Conservation (phyloP, 2,797 vertebrate species). For the Coilia nasus region DNA sequence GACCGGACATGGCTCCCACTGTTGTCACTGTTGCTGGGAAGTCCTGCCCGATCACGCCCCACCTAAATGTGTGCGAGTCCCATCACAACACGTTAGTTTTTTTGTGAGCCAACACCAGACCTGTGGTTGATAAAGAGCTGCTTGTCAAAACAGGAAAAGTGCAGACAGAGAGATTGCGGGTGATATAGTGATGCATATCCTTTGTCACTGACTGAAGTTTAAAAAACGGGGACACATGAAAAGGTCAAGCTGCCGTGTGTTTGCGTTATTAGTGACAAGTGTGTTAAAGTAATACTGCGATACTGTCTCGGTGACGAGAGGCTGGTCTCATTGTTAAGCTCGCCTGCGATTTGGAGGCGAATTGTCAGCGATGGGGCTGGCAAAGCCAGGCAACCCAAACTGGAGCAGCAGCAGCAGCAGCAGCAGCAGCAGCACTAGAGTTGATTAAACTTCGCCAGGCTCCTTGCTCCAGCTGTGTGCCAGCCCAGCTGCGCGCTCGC, state of each 20-base stretch:
- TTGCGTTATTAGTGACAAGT: too few species aligned
- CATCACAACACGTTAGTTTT: conserved; percentile 1
- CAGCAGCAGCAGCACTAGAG: neutral
- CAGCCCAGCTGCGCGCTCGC: conserved; percentile 17
- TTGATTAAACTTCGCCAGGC: conserved; percentile 6
- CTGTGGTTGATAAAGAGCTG: conserved; percentile 16
- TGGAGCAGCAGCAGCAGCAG: neutral
- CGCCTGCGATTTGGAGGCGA: neutral
- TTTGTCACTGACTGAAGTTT: neutral
- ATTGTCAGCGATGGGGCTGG: neutral
- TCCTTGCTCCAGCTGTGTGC: conserved; percentile 16
- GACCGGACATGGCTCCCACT: conserved; percentile 17
- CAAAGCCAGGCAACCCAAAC: neutral
- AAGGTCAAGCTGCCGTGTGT: neutral
- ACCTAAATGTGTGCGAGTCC: neutral
- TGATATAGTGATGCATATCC: neutral
- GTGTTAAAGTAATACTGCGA: neutral
- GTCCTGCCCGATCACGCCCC: neutral
- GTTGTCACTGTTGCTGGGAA: conserved; percentile 22
- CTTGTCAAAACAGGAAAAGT: conserved; percentile 18
- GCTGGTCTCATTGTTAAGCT: neutral
- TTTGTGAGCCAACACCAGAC: neutral
- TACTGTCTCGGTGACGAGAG: neutral
- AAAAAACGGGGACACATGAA: neutral
- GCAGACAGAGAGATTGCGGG: neutral